Evolutionary conservation across 2,797 vertebrate species (phyloP).

Genomic region (Synanceia verrucosa): DNA sequence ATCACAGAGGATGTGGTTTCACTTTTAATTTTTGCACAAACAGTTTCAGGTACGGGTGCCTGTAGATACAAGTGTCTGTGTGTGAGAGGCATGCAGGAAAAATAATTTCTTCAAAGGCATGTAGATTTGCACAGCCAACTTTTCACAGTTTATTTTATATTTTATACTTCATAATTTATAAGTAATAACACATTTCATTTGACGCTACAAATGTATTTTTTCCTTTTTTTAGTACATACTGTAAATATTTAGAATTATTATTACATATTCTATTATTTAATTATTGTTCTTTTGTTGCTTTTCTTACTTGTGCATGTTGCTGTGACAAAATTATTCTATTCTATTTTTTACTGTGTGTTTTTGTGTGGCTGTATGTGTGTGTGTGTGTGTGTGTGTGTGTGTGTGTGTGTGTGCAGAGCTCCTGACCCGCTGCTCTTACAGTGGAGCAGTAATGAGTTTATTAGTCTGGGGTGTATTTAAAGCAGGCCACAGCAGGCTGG

Average conservation of each 20-base stretch:
- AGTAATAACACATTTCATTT: no score
- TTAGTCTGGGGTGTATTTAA: constrained; percentile 63
- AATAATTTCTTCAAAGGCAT: constrained; percentile 16
- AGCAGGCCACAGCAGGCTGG: constrained; percentile 52
- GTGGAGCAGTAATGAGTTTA: constrained; percentile 54
- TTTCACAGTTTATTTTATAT: no score
- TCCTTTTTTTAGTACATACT: no score
- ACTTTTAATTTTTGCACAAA: constrained; percentile 74
- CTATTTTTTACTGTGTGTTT: neutral
- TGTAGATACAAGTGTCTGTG: constrained; percentile 6
- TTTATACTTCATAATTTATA: no score
- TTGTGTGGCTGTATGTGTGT: neutral
- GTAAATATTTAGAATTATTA: no score
- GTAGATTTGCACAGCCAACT: no score
- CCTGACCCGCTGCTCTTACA: constrained; percentile 40
- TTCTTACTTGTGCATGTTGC: no score
- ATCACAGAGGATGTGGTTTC: constrained; percentile 79
- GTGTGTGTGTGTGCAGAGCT: constrained; percentile 17
- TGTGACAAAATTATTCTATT: no score
- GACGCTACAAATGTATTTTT: no score
- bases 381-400: neutral
- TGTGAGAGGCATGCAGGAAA: constrained; percentile 31
- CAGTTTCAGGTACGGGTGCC: constrained; percentile 39
- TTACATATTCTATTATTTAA: no score
- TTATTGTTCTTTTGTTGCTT: no score